Evolutionary conservation across 2,888 invertebrate species (phyloP), one percentile per base, ranked within the genome.

Genomic region (Metacarcinus magister): DNA sequence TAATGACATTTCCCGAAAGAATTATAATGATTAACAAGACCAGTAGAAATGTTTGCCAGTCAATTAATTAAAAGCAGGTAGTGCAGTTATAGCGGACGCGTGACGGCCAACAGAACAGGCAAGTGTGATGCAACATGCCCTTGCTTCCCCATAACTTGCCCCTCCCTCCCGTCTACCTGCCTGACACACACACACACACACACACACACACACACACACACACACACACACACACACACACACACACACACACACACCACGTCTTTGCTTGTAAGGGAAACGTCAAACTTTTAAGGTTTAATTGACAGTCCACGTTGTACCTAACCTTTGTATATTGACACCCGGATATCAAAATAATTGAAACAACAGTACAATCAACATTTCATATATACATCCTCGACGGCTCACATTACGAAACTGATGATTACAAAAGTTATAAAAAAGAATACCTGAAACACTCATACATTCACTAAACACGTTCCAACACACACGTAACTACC

Each of bases 151-250:
- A 16, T 28, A 87, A 32, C 39, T 39, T 13, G 16, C 16, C 87
- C 39, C 87, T 16, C 13, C 87, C 87, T 16, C 87, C 23, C 39
- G 75, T n/a, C 75, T n/a, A 75, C 87, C 16, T 39, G 87, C 87
- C 87, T 39, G 16, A 87, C 39, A 87, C 87, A 87, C 87, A 87
- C 32, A 87, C 87, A 87, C 87, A 90, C 90, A 90, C 90, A 90
- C 90, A 90, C 90, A 90, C 90, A 90, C 90, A 90, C 39, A 90
- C 90, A 90, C 90, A 90, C 90, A 90, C 90, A 90, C 90, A 90
- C 90, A 90, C 90, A 90, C 90, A 90, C 90, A 90, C 90, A 90
- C 90, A 90, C 90, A 90, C 90, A 90, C 90, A 90, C 90, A 90
- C 90, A 90, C 90, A 91, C 91, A 91, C 91, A 90, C 39, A 39